These are phyloP conservation scores for Volucella inflata DNA, from an alignment of 2,888 invertebrate species.

Conservation along the genomic window DNA sequence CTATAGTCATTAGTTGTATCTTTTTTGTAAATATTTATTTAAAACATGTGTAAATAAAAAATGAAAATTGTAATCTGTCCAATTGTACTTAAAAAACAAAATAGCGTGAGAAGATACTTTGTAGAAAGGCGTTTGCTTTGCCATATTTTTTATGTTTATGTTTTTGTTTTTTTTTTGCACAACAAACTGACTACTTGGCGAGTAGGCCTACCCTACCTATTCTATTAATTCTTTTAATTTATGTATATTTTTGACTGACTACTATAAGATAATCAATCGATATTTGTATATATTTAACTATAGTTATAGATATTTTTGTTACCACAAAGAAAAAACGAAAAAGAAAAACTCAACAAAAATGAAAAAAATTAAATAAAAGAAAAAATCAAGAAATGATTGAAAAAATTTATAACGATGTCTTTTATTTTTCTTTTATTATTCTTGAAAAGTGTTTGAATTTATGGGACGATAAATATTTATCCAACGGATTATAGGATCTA, in stretches of 20 bases:
- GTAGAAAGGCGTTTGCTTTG: slow-evolving; percentile 51
- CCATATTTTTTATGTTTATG: slow-evolving; percentile 40
- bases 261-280: slow-evolving; percentile 52
- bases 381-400: slow-evolving; percentile 46
- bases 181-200: slow-evolving; percentile 56
- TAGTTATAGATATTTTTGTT: slow-evolving; percentile 64
- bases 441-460: slow-evolving; percentile 24
- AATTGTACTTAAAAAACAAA: slow-evolving; percentile 61
- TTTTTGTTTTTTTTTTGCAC: slow-evolving; percentile 23
- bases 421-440: slow-evolving; percentile 21
- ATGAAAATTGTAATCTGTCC: neutral
- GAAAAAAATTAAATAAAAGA: slow-evolving; percentile 36
- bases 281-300: slow-evolving; percentile 58
- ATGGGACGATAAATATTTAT: slow-evolving; percentile 33
- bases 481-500: slow-evolving; percentile 47
- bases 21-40: slow-evolving; percentile 54
- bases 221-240: slow-evolving; percentile 59
- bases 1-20: slow-evolving; percentile 69
- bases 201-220: slow-evolving; percentile 11
- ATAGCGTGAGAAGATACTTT: slow-evolving; percentile 5
- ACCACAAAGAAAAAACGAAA: slow-evolving; percentile 28
- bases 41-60: slow-evolving; percentile 51
- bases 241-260: slow-evolving; percentile 73
- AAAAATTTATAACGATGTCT: slow-evolving; percentile 42
- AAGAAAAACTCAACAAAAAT: slow-evolving; percentile 22